Evolutionary conservation across 2,797 vertebrate species (phyloP), one percentile per base, ranked within the genome.

Genomic region (Perdix hodgsoniae): DNA sequence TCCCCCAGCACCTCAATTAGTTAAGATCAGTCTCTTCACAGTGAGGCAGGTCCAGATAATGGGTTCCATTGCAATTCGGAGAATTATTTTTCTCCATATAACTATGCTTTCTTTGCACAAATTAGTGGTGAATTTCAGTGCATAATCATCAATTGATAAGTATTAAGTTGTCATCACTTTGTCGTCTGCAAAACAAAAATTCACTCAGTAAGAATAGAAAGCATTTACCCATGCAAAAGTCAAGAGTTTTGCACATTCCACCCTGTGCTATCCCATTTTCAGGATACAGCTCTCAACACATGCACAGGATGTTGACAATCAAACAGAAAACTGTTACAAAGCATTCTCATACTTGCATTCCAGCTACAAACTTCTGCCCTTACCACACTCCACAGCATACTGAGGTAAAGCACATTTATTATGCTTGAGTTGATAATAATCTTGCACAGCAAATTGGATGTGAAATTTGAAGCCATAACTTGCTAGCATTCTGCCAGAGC

Each of bases 111-210:
- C n/a, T 93, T 73, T 31, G 33, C 18, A 42, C 24, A 3, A 27
- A 44, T 70, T 40, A 83, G n/a, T 49, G 63, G 49, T 45, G 37
- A 63, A 67, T 45, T 69, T 66, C 71, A 80, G 19, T 31, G 16
- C 56, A 47, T 71, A 63, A 31, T 69, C 44, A 91, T 97, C 87
- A 98, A 39, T 97, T 97, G 92, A 97, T 95, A 84, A 98, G 97
- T 75, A 97, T 94, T 86, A 97, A 81, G 89, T 95, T 94, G 39
- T 98, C 98, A 81, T 97, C 97, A 35, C 95, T 97, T 79, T 74
- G 66, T 78, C 44, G 92, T 78, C 98, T 98, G 88, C 23, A 96
- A 92, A 86, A 93, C 6, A 70, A 82, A 59, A 4, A 61, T 2
- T 11, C 40, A 33, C 40, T 88, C 49, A 56, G 27, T 44, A 84